Base-by-base conservation (phyloP, 1,140 invertebrate genomes). In the Thrips palmi region DNA sequence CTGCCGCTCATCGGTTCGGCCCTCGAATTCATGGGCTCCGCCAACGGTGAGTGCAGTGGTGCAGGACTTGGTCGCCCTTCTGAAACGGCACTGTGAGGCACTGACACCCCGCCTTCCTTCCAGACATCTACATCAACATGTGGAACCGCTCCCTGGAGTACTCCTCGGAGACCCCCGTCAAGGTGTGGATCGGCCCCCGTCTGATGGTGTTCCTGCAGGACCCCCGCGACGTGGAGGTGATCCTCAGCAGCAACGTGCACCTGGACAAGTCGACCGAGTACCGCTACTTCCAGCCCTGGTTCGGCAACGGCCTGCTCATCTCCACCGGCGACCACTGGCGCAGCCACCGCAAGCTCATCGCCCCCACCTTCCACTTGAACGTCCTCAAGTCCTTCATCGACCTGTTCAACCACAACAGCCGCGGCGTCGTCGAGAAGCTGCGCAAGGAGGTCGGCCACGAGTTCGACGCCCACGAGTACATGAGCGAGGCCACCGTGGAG, bases 351-450 rank as follows among this genome's bases (percentile, higher is more conserved):
- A 92, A 89, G 59, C 68, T 93, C 49, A 76, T 96, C 31, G 89
- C 87, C 0, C 91, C 91, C 0, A 80, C 88, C 1, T 96, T 96
- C 57, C 88, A 96, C 53, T 73, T 88, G 48, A 83, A 79, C 42
- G 83, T 94, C 29, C 57, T 96, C 2, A 84, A 92, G 51, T 77
- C 82, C 17, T 94, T 94, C 49, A 58, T 93, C 2, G 69, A 72
- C 0, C 63, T 85, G 0, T 93, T 96, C 55, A 89, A 89, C 37
- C 65, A 80, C 31, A 87, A 96, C 50, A 74, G 78, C 15, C 55
- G 59, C 19, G 65, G 70, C 28, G 62, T 92, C 1, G 67, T 83
- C 0, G 49, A 70, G 0, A 74, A 74, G 45, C 60, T 94, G 46
- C 56, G 60, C 20, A 53, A 59, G 19, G 65, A 77, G 53, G 50